Conservation (phyloP, 2,888 invertebrate species). For the Vandiemenella viatica region DNA sequence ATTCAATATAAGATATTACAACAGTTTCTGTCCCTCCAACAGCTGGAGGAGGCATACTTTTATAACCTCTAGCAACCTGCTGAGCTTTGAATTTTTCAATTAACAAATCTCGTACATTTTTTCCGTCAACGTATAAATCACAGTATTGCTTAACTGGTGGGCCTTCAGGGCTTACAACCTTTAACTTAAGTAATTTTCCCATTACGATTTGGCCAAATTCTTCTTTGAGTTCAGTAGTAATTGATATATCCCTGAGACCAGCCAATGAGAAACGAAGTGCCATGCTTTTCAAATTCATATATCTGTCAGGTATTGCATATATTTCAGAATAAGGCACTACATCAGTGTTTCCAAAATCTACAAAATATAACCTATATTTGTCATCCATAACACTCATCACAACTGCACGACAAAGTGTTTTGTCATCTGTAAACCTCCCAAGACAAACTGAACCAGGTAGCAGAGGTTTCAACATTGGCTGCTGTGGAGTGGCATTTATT, state of each 20-base stretch:
- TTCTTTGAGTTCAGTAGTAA: constrained; percentile 44
- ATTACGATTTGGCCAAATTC: constrained; percentile 54
- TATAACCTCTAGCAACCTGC: constrained; percentile 1
- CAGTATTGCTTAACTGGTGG: constrained; percentile 61
- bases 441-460: constrained; percentile 63
- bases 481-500: constrained; percentile 43
- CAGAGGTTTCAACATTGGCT: constrained; percentile 48
- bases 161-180: constrained; percentile 51
- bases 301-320: constrained; percentile 58
- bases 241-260: constrained; percentile 41
- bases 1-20: constrained; percentile 48
- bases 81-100: constrained; percentile 18
- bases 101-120: constrained; percentile 9
- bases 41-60: not conserved
- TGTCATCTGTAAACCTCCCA: constrained; percentile 52
- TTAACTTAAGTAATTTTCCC: constrained; percentile 45
- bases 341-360: constrained; percentile 68
- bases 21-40: constrained; percentile 22
- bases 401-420: constrained; percentile 57
- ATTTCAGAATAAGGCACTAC: constrained; percentile 52
- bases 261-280: constrained; percentile 59
- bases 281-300: constrained; percentile 54
- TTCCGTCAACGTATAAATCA: constrained; percentile 39
- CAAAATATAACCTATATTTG: constrained; percentile 61
- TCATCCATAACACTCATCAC: constrained; percentile 56